A percentile compares a stretch with the other conserved stretches of the same genome.
Evolutionary conservation across 1,140 invertebrate species (phyloP).

Genomic region (Bombus superbus): DNA sequence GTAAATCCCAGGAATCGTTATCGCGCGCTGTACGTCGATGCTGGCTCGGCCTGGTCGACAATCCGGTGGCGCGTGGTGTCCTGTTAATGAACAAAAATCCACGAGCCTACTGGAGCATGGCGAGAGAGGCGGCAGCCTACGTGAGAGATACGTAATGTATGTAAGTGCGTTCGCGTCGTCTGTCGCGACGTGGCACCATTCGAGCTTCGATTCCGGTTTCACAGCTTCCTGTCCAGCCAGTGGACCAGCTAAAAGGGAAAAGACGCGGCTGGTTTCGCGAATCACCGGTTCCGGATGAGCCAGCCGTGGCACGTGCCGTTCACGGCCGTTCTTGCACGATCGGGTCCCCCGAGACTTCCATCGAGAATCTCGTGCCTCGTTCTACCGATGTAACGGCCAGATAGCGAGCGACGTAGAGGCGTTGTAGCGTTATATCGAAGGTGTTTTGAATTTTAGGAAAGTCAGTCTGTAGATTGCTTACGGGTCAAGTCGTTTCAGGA

Average conservation of each 20-base stretch:
- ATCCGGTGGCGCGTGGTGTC: constrained; percentile 39
- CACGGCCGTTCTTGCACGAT: constrained; percentile 55
- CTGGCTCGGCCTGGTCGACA: constrained; percentile 10
- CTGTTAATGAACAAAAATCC: constrained; percentile 68
- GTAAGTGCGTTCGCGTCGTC: constrained; percentile 27
- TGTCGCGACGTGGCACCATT: constrained; percentile 22
- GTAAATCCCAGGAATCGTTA: constrained; percentile 56
- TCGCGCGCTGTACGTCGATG: constrained; percentile 23
- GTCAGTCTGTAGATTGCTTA: too few relatives aligned
- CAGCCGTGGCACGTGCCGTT: constrained; percentile 79
- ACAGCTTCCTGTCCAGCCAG: constrained; percentile 35
- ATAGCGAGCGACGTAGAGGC: neutral
- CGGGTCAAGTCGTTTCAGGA: too few relatives aligned
- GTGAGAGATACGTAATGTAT: constrained; percentile 29
- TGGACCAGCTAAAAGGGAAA: constrained; percentile 59
- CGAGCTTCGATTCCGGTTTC: constrained; percentile 46
- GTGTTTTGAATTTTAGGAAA: neutral
- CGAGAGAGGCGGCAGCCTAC: constrained; percentile 52
- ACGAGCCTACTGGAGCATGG: constrained; percentile 63
- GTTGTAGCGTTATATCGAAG: neutral
- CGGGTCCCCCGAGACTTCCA: constrained; percentile 47
- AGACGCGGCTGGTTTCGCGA: constrained; percentile 55
- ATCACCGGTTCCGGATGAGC: constrained; percentile 69
- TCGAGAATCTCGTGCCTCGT: constrained; percentile 34
- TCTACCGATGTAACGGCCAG: neutral